Conservation (phyloP, 2,888 invertebrate species). For the Erebia aethiops region DNA sequence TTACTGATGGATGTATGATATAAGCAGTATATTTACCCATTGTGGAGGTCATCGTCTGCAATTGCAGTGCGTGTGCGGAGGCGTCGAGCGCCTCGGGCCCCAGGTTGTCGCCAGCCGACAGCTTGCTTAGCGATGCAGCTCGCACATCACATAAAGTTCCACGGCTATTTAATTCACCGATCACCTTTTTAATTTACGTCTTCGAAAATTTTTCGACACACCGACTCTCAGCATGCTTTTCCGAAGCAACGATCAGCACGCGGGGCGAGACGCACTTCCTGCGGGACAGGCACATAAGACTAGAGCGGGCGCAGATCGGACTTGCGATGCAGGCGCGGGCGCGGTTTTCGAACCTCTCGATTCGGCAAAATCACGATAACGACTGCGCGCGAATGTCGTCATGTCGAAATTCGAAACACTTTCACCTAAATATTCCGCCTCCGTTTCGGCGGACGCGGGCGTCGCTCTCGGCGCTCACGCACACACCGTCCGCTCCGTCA, state of each 20-base stretch:
- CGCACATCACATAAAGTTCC: slow-evolving; percentile 74
- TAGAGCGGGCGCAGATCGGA: slow-evolving; percentile 57
- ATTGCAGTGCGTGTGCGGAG: slow-evolving; percentile 68
- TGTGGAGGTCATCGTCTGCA: slow-evolving; percentile 81
- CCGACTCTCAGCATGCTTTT: slow-evolving; percentile 76
- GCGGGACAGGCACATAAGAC: slow-evolving; percentile 59
- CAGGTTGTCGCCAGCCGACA: slow-evolving; percentile 75
- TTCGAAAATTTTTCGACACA: slow-evolving; percentile 68
- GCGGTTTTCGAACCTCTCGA: slow-evolving; percentile 76
- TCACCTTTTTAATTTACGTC: slow-evolving; percentile 78
- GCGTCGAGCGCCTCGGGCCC: slow-evolving; percentile 76
- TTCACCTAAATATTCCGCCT: slow-evolving; percentile 84
- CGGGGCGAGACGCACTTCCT: slow-evolving; percentile 67
- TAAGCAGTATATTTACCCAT: slow-evolving; percentile 68
- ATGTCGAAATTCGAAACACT: slow-evolving; percentile 84
- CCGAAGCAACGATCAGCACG: slow-evolving; percentile 64
- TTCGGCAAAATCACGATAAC: slow-evolving; percentile 83
- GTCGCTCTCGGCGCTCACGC: slow-evolving; percentile 81
- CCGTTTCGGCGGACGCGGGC: slow-evolving; percentile 82
- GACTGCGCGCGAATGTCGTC: slow-evolving; percentile 83
- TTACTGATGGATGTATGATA: background rate
- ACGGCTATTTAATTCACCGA: slow-evolving; percentile 64
- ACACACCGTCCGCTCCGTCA: slow-evolving; percentile 72
- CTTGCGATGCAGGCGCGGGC: slow-evolving; percentile 55
- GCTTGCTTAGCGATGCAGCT: slow-evolving; percentile 65